Base-by-base conservation (phyloP, 2,797 vertebrate species). In the Phrynocephalus forsythii region DNA sequence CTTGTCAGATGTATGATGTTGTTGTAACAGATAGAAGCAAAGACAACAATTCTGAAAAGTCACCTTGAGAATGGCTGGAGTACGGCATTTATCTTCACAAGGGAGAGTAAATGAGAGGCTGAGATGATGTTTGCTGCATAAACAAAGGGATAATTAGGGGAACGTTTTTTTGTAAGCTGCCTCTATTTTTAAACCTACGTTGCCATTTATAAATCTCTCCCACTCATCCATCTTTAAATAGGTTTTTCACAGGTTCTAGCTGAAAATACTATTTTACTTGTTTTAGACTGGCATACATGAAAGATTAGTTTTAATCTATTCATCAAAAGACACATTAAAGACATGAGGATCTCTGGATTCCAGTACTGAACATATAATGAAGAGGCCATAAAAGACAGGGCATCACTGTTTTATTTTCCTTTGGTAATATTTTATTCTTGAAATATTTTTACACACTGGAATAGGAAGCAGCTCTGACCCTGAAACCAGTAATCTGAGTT, bases 41-140 rank as follows among this genome's bases (percentile, higher is more conserved):
- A 90, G 71, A 88, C 52, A 91, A 86, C 87, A 91, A 82, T n/a
- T 86, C 84, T 66, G 85, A 16, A 0, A 90, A 91, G 86, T 94
- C 92, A 94, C 94, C 91, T 93, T 94, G 91, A 85, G 91, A 92
- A 91, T 15, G 28, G 90, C 33, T 68, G 75, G 91, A 83, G 56
- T 69, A 88, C 38, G 86, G 83, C 30, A 38, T 88, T 94, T 69
- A 86, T 91, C 66, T 90, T 87, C 83, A 84, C 87, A 24, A 0
- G 33, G 20, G 79, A 88, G 68, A 90, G 82, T 50, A 85, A 89
- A 92, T 71, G 30, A 56, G 80, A 1, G n/a, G 71, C 86, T 72
- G 15, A 83, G 22, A 68, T 86, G 89, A 87, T 24, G 88, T 83
- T 26, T 85, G 33, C 79, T 18, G 91, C 78, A 88, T 60, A 91